Conservation (phyloP, 2,797 vertebrate genomes). For the Masticophis lateralis region DNA sequence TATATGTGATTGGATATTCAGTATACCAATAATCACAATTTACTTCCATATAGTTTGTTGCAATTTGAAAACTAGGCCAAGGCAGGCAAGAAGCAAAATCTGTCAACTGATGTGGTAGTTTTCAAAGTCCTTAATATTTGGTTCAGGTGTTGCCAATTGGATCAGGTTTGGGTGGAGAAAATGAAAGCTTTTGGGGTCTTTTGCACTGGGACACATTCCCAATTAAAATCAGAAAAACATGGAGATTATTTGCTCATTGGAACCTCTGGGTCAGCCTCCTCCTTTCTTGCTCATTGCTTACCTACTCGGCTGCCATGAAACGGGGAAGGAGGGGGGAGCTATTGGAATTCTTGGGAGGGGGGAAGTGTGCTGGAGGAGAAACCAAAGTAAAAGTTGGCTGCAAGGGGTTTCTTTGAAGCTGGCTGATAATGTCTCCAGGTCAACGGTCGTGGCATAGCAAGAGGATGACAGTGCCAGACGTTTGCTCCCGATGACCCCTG, state of each 20-base stretch:
- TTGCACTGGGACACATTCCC: neutral
- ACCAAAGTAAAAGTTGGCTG: too few species aligned
- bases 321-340: too few species aligned
- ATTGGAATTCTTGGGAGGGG: too few species aligned
- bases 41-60: neutral
- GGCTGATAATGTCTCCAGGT: too few species aligned
- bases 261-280: too few species aligned
- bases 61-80: neutral
- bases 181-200: neutral
- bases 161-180: neutral
- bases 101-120: neutral
- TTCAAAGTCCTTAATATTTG: neutral
- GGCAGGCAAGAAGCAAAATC: neutral
- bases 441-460: too few species aligned
- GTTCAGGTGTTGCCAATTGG: neutral
- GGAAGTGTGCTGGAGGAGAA: too few species aligned
- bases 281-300: too few species aligned
- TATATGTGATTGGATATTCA: neutral
- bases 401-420: too few species aligned
- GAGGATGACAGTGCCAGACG: too few species aligned
- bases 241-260: fast-evolving
- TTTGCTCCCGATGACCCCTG: too few species aligned
- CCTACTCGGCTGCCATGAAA: too few species aligned
- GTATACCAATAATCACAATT: neutral
- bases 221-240: neutral